Base-by-base conservation (phyloP, 30 jellyfish, hydroid and myxozoan genomes). In the Sanderia malayensis region DNA sequence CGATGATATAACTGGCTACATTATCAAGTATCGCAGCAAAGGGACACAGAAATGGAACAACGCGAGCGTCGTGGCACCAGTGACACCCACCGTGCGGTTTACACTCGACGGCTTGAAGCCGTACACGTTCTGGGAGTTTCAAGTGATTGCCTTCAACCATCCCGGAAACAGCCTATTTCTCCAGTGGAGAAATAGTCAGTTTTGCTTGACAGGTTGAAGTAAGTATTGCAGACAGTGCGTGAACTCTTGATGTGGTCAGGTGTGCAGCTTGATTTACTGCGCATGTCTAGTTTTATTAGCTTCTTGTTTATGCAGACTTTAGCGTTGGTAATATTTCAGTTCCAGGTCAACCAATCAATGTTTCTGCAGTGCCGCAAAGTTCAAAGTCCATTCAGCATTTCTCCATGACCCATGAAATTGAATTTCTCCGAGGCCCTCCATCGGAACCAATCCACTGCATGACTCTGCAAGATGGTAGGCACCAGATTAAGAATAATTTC, bases 381-480 rank as follows among this genome's bases (percentile, higher is more conserved):
- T 64, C 98, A 2, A 59, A 83, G 25, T 61, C 82, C n/a, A 28
- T 58, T 27, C 83, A 96, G 98, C 72, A 63, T 17, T 62, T 78
- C 7, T 86, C 98, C 1, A 28, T 30, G 0, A 79, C 78, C 46
- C 83, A 46, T 7, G 98, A 96, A 19, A 82, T 44, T 58, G 96
- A 94, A 2, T 49, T 90, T 19, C 81, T 82, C 41, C 29, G 41
- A 24, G 98, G 98, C 17, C 96, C 94, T 0, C 82, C 84, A 0
- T 83, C 98, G 8, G 79, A 65, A 24, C 83, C 85, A 24, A 64
- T 55, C 23, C 46, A 46, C 44, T 70, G 73, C 6, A 65, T 22
- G 57, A 90, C 98, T n/a, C 21, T 83, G 74, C 84, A 81, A 70
- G 98, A 90, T 64, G 74, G 98, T 90, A 64, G 61, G 97, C 67